phyloP scores from a whole-genome alignment of 2,797 vertebrate species.

The Zalophus californianus region DNA sequence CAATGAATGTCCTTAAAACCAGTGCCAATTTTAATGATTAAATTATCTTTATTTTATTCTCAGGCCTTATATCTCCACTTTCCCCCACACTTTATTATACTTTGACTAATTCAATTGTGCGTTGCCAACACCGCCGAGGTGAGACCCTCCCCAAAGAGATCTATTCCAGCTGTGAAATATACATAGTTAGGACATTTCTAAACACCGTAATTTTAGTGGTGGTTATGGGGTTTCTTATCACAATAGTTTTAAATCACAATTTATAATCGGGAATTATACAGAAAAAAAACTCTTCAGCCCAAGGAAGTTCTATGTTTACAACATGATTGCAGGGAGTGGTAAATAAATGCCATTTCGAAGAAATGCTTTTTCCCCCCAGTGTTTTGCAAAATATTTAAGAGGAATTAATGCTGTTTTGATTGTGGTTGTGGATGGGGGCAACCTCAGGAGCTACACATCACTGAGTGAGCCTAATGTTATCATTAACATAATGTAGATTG shows the following conservation, averaged over 20 bases:
- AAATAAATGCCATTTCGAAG: neutral
- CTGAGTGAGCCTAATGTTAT: neutral
- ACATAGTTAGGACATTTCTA: conserved; percentile 50
- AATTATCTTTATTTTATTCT: conserved; percentile 85
- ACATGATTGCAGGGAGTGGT: neutral
- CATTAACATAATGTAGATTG: neutral
- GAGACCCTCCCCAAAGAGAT: conserved; percentile 64
- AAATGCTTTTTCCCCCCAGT: neutral
- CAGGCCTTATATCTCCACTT: conserved; percentile 79
- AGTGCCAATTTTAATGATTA: conserved; percentile 85
- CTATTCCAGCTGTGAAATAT: conserved; percentile 61
- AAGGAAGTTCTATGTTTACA: conserved; percentile 50
- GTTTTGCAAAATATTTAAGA: neutral
- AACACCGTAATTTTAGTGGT: neutral
- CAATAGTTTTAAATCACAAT: conserved; percentile 72
- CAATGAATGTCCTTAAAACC: conserved; percentile 81
- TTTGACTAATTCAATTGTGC: conserved; percentile 77
- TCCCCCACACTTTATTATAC: conserved; percentile 69
- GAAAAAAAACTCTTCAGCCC: conserved; percentile 1
- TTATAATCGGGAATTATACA: conserved; percentile 63
- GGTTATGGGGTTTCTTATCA: neutral
- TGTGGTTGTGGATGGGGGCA: neutral
- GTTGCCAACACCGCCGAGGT: conserved; percentile 78
- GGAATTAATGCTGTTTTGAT: neutral
- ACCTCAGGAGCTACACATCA: neutral